Base-by-base conservation (phyloP, 1,140 invertebrate genomes). In the Caerostris darwini region DNA sequence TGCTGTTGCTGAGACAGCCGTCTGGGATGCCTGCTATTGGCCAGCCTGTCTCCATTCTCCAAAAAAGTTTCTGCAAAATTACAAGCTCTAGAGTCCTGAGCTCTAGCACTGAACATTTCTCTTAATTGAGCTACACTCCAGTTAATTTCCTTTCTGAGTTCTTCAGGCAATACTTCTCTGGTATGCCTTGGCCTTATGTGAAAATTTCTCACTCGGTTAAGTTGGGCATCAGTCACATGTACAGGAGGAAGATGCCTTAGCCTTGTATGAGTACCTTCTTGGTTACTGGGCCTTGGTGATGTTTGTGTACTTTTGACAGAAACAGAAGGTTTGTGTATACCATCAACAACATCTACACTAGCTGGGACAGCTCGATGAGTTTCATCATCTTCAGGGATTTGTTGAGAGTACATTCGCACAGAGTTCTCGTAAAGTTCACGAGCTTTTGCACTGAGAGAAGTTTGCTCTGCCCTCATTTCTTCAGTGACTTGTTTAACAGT, bases 401-500 rank as follows among this genome's bases (percentile, higher is more conserved):
- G 95, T 61, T 95, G 95, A 53, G 95, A 94, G 89, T 96, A 96
- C 89, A 96, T 95, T 88, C 96, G 95, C 69, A 96, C 86, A 7
- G 96, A 96, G 91, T 96, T 95, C 94, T 96, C 96, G 95, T 96
- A 96, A 54, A 96, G 93, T 69, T 96, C 93, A 93, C 96, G 96
- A 10, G 96, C 96, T 86, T 95, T 95, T 54, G 95, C 95, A 95
- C 95, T 96, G 59, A 95, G 95, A 54, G 95, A 95, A 87, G 95
- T 95, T 94, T 96, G 96, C 88, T 95, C 95, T 86, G 95, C 92
- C 82, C 95, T 95, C 82, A 96, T 95, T 86, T 95, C 95, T 91
- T 96, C 95, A 34, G 95, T 86, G n/a, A 88, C 87, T 83, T 58
- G 19, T 58, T 86, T 91, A 14, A 67, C 56, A 69, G 67, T 7